Base-by-base conservation (phyloP, 2,113 vertebrate genomes). In the Myodes glareolus region DNA sequence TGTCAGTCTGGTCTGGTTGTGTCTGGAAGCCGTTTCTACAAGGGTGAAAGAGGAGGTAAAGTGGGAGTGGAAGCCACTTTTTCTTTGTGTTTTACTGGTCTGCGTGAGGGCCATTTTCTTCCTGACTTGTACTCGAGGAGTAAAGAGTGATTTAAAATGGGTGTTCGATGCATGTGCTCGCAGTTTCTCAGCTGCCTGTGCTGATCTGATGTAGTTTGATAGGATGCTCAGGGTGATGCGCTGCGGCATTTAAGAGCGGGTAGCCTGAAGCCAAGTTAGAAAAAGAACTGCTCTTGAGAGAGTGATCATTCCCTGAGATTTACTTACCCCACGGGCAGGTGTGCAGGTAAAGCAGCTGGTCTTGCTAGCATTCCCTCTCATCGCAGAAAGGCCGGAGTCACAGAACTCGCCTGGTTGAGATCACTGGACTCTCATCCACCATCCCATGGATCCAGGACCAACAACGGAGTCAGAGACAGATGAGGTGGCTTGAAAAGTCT, bases 131-230 rank as follows among this genome's bases (percentile, higher is more conserved):
- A 63, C 50, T 25, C 47, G 36, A 12, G 65, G 33, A 90, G 85
- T 61, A 88, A 78, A 85, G 68, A 36, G 7, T 88, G 68, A 67
- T 58, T 87, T 89, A 23, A 68, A 58, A 90, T 45, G 58, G 17
- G 36, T 76, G 29, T 88, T 93, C 50, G 88, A n/a, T 84, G 33
- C 0, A 0, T 7, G 47, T 25, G 7, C 92, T 92, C 84, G 65
- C 45, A n/a, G 19, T 65, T 17, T 45, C 52, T 65, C 92, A 29
- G 89, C 47, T 70, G 73, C 14, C 61, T 9, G 9, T 61, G 70
- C 91, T 78, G 91, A 84, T 81, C 85, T 88, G 84, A 47, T 89
- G 16, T 75, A 29, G 78, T 76, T 91, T 63, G 67, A 63, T 78
- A 29, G 42, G 36, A 52, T 36, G 6, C 19, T 95, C 2, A 4